These are phyloP conservation scores for Pseudochaenichthys georgianus DNA, from an alignment of 2,797 vertebrate genomes.

Conservation along the genomic window DNA sequence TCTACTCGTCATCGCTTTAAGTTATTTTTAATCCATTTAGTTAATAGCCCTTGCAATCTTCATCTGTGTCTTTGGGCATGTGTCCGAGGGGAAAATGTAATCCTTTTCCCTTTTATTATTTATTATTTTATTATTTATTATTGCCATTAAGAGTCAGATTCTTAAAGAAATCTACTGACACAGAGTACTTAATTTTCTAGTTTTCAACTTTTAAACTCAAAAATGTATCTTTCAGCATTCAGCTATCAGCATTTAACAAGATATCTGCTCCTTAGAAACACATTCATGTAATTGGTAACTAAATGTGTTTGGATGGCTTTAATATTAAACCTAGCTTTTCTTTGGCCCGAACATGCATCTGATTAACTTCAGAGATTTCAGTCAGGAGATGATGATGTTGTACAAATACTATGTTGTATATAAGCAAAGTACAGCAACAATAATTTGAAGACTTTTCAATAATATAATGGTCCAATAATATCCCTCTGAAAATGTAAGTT, in stretches of 20 bases:
- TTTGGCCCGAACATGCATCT: neutral
- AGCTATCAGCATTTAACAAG: conserved; percentile 13
- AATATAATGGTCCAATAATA: too few species aligned
- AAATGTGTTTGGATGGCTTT: conserved; percentile 8
- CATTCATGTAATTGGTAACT: neutral
- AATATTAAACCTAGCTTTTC: neutral
- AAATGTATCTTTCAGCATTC: too few species aligned
- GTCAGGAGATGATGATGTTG: neutral
- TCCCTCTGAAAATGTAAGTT: too few species aligned
- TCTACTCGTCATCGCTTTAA: conserved; percentile 13
- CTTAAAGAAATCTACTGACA: too few species aligned
- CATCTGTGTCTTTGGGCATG: conserved; percentile 6
- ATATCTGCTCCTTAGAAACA: conserved; percentile 4
- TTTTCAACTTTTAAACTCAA: too few species aligned
- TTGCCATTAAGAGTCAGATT: too few species aligned
- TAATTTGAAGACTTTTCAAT: too few species aligned
- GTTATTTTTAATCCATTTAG: conserved; percentile 47
- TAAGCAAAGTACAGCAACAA: neutral
- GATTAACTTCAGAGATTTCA: neutral
- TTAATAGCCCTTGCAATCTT: conserved; percentile 23
- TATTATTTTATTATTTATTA: too few species aligned
- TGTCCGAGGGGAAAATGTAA: conserved; percentile 11
- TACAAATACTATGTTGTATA: neutral
- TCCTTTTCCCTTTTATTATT: conserved; percentile 13
- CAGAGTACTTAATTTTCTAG: too few species aligned